Conservation (phyloP, 2,113 vertebrate species). For the Numenius arquata region DNA sequence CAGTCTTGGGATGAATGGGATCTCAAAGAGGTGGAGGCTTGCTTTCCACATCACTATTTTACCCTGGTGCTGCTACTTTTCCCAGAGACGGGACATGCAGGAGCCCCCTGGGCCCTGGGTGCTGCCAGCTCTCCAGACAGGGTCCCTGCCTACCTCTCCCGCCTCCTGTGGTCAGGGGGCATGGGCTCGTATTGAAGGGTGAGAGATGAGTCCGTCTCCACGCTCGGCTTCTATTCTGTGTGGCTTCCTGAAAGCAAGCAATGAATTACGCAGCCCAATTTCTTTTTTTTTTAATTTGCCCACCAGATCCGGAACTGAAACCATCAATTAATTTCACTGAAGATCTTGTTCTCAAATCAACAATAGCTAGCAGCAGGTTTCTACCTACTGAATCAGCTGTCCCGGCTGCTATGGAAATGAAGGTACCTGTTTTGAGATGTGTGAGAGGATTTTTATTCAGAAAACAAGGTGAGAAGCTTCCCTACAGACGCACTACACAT, state of each 20-base stretch:
- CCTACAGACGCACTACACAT: neutral
- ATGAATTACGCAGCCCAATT: slow-evolving; percentile 48
- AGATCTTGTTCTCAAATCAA: slow-evolving; percentile 31
- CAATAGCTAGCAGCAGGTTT: slow-evolving; percentile 29
- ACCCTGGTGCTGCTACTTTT: neutral
- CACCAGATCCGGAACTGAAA: slow-evolving; percentile 76
- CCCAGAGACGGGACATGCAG: neutral
- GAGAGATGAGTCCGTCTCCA: slow-evolving; percentile 64
- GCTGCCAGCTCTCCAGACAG: neutral
- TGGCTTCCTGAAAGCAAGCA: slow-evolving; percentile 67
- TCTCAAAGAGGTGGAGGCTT: fast-evolving
- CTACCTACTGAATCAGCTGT: neutral
- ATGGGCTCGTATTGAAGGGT: neutral
- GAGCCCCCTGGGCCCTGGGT: neutral
- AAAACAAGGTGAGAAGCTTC: neutral
- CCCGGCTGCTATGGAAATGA: neutral
- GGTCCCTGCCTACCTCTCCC: neutral
- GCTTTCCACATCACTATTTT: neutral
- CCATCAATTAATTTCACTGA: slow-evolving; percentile 74
- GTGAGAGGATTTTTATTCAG: neutral
- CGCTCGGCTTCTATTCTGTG: slow-evolving; percentile 34
- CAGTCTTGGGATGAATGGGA: neutral
- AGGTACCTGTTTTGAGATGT: neutral
- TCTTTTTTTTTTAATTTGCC: slow-evolving; percentile 42
- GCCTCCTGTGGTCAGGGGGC: neutral